Evolutionary conservation across 1,140 invertebrate species (phyloP).

Genomic region (Philotrypesis tridentata): DNA sequence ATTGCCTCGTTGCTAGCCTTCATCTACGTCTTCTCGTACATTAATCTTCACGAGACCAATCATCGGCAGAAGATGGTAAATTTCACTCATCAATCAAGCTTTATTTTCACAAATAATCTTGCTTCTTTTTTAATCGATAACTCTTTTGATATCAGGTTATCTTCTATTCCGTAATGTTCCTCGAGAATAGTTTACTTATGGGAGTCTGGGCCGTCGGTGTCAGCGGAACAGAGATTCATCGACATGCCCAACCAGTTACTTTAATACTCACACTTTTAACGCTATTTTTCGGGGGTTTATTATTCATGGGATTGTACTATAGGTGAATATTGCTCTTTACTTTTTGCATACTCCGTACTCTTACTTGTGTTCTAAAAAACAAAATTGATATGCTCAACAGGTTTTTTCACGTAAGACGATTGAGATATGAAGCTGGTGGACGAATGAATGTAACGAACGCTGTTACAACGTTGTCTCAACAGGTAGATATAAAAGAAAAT

Average conservation of each 20-base stretch:
- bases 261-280: conserved; percentile 73
- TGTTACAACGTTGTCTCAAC: conserved; percentile 62
- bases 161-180: conserved; percentile 93
- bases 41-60: conserved; percentile 89
- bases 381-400: conserved; percentile 61
- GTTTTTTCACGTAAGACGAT: conserved; percentile 81
- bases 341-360: neutral
- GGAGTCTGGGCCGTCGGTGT: conserved; percentile 81
- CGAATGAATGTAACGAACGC: conserved; percentile 68
- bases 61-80: conserved; percentile 85
- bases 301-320: conserved; percentile 91
- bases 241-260: conserved; percentile 71
- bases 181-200: conserved; percentile 88
- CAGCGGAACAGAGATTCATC: conserved; percentile 62
- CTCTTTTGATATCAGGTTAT: conserved; percentile 76
- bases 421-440: conserved; percentile 80
- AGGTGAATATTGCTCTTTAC: conserved; percentile 66
- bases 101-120: neutral
- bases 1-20: conserved; percentile 86
- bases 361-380: neutral
- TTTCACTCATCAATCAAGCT: neutral
- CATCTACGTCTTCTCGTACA: conserved; percentile 92
- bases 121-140: neutral
- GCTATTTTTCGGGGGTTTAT: conserved; percentile 84
- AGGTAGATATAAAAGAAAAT: conserved; percentile 52